Conservation (phyloP, 2,797 vertebrate species). For the Poeciliopsis turneri region DNA sequence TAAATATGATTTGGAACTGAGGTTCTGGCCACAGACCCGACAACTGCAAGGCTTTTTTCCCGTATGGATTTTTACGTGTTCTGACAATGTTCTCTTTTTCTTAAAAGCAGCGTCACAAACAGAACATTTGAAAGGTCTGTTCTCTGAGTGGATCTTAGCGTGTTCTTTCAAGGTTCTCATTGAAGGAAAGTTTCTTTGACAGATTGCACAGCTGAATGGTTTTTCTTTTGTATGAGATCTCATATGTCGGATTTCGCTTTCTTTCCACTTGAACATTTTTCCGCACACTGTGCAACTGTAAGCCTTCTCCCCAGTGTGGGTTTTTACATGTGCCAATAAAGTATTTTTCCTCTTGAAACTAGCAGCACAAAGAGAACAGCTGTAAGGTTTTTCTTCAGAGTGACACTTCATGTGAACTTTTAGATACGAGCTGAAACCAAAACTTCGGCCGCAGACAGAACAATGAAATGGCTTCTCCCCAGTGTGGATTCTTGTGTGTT, state of each 20-base stretch:
- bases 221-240: background rate
- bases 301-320: conserved; percentile 1
- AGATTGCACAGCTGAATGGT: background rate
- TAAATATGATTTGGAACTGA: background rate
- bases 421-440: background rate
- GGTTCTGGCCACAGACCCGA: background rate
- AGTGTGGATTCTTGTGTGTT: conserved; percentile 2
- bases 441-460: background rate
- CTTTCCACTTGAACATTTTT: background rate
- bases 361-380: conserved; percentile 11
- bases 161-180: no score
- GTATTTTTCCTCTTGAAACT: conserved; percentile 13
- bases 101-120: background rate
- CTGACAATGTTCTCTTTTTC: background rate
- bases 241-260: background rate
- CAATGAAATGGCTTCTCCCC: background rate
- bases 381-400: background rate
- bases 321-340: conserved; percentile 5
- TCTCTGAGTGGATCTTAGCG: no score
- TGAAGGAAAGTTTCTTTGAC: background rate
- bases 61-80: conserved; percentile 27
- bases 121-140: background rate
- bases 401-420: background rate
- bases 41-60: conserved; percentile 31
- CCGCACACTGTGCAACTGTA: background rate